phyloP scores from a whole-genome alignment of 2,797 vertebrate species.

The Bucorvus abyssinicus region DNA sequence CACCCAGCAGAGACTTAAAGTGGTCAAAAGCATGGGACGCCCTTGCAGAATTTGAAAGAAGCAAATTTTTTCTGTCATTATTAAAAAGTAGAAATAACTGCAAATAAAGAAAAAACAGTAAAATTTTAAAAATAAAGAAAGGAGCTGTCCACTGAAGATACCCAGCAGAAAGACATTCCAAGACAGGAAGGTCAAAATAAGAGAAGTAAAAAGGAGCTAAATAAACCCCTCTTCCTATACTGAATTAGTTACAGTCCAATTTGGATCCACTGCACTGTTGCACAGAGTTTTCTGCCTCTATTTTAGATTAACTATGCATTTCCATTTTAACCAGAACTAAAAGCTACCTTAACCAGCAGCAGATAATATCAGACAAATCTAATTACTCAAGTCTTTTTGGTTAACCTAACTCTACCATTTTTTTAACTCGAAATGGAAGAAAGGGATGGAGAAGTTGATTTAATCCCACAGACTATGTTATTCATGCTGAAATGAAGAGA shows the following conservation, averaged over 20 bases:
- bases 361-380: background rate
- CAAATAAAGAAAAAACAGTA: background rate
- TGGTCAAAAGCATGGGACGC: background rate
- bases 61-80: background rate
- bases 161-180: background rate
- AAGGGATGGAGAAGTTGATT: background rate
- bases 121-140: background rate
- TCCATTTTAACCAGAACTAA: background rate
- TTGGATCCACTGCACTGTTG: background rate
- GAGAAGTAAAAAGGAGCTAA: background rate
- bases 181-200: background rate
- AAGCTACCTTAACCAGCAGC: background rate
- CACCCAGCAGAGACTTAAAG: background rate
- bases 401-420: background rate
- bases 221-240: background rate
- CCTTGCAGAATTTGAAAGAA: background rate
- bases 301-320: background rate
- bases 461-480: background rate
- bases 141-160: background rate
- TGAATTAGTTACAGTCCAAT: background rate
- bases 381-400: background rate
- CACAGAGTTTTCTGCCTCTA: background rate
- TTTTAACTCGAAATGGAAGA: background rate
- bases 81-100: background rate
- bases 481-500: background rate